phyloP scores from a whole-genome alignment of 2,888 invertebrate species.

The Plebejus melissa region DNA sequence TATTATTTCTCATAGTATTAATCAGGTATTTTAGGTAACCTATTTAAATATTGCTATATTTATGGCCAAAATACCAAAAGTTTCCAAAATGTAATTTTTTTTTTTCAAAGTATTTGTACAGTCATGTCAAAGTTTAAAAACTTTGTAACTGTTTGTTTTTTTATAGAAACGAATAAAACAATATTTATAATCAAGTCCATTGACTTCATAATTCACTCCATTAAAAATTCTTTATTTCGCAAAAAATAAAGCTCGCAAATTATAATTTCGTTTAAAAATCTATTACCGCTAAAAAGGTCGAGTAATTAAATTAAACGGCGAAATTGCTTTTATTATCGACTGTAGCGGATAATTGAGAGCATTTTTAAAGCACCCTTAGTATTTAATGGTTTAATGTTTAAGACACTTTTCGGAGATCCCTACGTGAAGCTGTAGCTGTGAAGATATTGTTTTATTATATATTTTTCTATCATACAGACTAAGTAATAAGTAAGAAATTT shows the following conservation, averaged over 20 bases:
- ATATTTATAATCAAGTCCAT: neutral
- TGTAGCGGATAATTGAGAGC: neutral
- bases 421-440: neutral
- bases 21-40: too few relatives aligned
- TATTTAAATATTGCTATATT: too few relatives aligned
- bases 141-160: neutral
- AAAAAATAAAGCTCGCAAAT: neutral
- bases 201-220: neutral
- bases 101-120: too few relatives aligned
- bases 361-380: neutral
- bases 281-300: neutral
- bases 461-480: too few relatives aligned
- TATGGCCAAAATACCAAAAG: too few relatives aligned
- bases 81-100: too few relatives aligned
- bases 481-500: too few relatives aligned
- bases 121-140: neutral
- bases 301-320: constrained; percentile 4
- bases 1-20: too few relatives aligned
- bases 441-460: too few relatives aligned
- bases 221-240: neutral
- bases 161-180: neutral
- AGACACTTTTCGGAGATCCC: neutral
- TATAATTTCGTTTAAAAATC: constrained; percentile 7
- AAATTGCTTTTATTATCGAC: constrained; percentile 13
- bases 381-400: neutral